phyloP scores from a whole-genome alignment of 2,797 vertebrate genomes.

The Aselliscus stoliczkanus region DNA sequence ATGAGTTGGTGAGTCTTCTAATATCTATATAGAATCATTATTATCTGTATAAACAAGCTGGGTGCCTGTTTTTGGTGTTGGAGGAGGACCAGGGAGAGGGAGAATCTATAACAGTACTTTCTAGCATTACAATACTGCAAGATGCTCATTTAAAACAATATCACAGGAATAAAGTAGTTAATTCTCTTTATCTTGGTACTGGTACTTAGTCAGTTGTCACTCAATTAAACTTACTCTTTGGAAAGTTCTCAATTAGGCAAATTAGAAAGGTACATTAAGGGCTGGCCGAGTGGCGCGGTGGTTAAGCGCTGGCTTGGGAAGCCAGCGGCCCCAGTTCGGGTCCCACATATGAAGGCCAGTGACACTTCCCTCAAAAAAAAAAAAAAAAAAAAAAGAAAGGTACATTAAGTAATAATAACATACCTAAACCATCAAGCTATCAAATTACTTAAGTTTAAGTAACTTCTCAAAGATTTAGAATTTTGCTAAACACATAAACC shows the following conservation, averaged over 20 bases:
- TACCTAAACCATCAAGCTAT: neutral
- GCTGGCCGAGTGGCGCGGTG: no score
- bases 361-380: no score
- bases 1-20: conserved; percentile 76
- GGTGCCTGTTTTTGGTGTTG: neutral
- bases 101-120: neutral
- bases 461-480: neutral
- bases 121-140: neutral
- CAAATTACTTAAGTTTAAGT: neutral
- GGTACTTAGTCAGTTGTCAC: neutral
- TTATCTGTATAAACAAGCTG: neutral
- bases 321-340: no score
- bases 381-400: no score
- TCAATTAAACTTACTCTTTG: neutral
- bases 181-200: neutral
- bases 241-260: neutral
- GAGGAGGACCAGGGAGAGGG: neutral
- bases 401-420: neutral
- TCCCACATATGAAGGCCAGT: no score
- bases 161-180: neutral
- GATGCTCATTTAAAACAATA: neutral
- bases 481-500: neutral
- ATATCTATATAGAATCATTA: neutral
- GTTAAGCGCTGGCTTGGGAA: no score
- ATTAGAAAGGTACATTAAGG: neutral